Evolutionary conservation across 2,888 invertebrate genomes (phyloP).

Genomic region (Meteorus cinctellus): DNA sequence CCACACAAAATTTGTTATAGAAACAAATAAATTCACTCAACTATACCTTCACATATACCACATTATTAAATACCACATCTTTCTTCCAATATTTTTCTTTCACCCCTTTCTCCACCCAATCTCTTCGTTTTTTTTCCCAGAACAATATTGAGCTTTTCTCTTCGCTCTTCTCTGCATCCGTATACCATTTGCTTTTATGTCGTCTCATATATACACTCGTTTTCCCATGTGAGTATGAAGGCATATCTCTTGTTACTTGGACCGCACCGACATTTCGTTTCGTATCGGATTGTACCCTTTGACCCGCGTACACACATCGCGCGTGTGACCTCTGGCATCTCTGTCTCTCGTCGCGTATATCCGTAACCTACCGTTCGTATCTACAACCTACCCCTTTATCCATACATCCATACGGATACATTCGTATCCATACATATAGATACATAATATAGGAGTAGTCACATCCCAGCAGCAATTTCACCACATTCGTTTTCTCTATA

Average conservation of each 20-base stretch:
- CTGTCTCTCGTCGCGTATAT: neutral
- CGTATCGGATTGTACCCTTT: constrained; percentile 37
- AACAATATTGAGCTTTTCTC: constrained; percentile 4
- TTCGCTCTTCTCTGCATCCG: neutral
- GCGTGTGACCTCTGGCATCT: constrained; percentile 28
- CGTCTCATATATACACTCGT: constrained; percentile 1
- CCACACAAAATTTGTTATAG: too few relatives aligned
- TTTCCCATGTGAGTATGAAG: constrained; percentile 6
- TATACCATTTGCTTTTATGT: neutral
- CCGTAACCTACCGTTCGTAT: constrained; percentile 6
- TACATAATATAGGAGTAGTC: constrained; percentile 39
- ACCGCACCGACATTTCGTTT: constrained; percentile 7
- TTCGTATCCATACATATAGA: constrained; percentile 21
- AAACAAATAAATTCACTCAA: too few relatives aligned
- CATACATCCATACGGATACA: neutral
- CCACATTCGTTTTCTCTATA: neutral
- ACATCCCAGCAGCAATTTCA: constrained; percentile 38
- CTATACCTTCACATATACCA: too few relatives aligned
- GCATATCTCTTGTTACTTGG: constrained; percentile 22
- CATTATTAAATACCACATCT: neutral
- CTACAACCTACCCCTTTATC: neutral
- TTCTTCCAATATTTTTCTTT: neutral
- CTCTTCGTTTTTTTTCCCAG: too few relatives aligned
- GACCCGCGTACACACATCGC: constrained; percentile 28
- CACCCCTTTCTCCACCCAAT: too few relatives aligned